Evolutionary conservation across 2,888 invertebrate species (phyloP).

Genomic region (Slavum lentiscoides): DNA sequence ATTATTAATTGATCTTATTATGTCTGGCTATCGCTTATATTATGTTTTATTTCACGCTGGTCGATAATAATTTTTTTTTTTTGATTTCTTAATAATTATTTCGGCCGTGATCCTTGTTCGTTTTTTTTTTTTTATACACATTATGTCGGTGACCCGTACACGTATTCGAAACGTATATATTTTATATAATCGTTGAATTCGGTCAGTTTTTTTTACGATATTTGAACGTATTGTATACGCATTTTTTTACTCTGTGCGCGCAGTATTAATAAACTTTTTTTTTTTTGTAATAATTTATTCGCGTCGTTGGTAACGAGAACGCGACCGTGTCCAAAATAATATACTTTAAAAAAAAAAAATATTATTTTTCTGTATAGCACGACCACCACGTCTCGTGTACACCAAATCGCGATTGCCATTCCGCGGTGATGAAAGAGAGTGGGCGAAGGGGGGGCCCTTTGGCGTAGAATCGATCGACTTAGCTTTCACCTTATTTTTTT

Average conservation of each 20-base stretch:
- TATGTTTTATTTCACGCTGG: background rate
- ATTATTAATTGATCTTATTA: background rate
- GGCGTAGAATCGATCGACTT: conserved; percentile 9
- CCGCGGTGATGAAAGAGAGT: too few relatives aligned
- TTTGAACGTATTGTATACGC: background rate
- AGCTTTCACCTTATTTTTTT: conserved; percentile 28
- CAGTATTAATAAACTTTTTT: background rate
- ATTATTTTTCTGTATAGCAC: background rate
- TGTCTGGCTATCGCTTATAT: background rate
- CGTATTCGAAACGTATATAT: background rate
- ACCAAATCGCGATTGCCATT: too few relatives aligned
- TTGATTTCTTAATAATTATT: background rate
- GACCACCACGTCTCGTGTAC: too few relatives aligned
- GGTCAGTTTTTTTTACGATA: background rate
- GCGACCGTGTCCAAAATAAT: background rate
- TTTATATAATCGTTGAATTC: background rate
- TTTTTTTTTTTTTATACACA: too few relatives aligned
- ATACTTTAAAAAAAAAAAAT: background rate
- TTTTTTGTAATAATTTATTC: background rate
- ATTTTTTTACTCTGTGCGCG: background rate
- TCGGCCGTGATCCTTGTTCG: conserved; percentile 17
- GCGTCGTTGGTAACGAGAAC: too few relatives aligned
- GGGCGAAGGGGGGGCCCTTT: background rate
- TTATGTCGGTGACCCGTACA: background rate
- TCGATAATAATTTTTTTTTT: background rate